Evolutionary conservation across 2,888 invertebrate species (phyloP), one percentile per base, ranked within the genome.

Genomic region (Habrosyne pyritoides): DNA sequence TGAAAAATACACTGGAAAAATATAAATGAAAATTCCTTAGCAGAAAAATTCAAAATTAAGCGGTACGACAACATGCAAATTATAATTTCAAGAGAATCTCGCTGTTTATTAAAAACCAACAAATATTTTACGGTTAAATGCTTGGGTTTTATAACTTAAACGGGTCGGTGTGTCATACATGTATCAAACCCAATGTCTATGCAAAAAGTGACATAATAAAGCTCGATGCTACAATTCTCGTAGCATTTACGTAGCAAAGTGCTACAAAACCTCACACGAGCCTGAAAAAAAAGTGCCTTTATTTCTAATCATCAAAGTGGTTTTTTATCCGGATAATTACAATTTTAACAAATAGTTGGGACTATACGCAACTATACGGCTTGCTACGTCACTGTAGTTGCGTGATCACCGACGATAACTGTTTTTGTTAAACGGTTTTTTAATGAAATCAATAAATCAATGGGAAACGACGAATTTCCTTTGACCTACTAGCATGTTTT

Each of bases 381-480:
- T 36, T 2, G 42, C 18, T 18, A 42, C 42, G 42, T 14, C 46
- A 56, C 52, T 57, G 69, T 67, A 62, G 59, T 75, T 54, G 75
- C 75, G 71, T 75, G 75, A 73, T 69, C 55, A 57, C 64, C 55
- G 60, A 62, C 63, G 53, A 56, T 63, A 64, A 54, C 52, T 52
- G 55, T 48, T 47, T 53, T 65, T 54, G 61, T 63, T 62, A 62
- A 66, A 64, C 58, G 60, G 61, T 65, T 57, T 59, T 62, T 61
- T 60, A 71, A 61, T 59, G 54, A 57, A 63, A 60, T 53, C 57
- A 56, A 64, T 70, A 66, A 70, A 72, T 67, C 72, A 68, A 64
- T 54, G 58, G 57, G 59, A 61, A 55, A 54, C 48, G 52, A 57
- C 50, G 55, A 59, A 54, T 53, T 50, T 21, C 50, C 18, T 26